A percentile compares a stretch with the other conserved stretches of the same genome.
phyloP scores from a whole-genome alignment of 2,797 vertebrate species.

The Meriones psammophilus region DNA sequence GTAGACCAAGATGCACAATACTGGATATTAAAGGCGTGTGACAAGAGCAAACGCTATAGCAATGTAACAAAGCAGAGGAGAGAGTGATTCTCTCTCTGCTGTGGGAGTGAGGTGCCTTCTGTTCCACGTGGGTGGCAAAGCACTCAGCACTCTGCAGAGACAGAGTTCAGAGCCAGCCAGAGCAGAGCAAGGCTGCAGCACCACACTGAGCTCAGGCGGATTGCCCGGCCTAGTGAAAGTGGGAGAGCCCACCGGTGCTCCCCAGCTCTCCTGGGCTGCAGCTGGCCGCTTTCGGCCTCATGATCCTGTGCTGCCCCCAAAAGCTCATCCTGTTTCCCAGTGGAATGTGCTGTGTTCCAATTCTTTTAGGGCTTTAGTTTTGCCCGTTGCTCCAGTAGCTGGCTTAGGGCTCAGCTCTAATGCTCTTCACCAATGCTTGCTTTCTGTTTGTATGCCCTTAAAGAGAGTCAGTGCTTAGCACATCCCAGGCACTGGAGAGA shows the following conservation, averaged over 20 bases:
- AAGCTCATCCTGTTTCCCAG: background rate
- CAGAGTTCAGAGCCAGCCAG: background rate
- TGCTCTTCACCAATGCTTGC: background rate
- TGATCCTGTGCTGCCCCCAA: background rate
- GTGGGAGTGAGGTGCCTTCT: constrained; percentile 15
- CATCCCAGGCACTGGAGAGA: background rate
- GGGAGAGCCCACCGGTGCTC: background rate
- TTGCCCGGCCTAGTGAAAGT: background rate
- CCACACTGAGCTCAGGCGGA: background rate
- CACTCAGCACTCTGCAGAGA: background rate
- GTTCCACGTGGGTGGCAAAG: background rate
- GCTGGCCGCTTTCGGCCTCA: background rate
- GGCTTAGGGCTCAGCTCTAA: background rate
- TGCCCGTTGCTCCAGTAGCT: background rate
- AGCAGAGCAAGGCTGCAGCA: background rate
- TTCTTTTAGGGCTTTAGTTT: background rate
- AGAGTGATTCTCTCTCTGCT: constrained; percentile 56
- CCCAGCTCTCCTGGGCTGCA: background rate
- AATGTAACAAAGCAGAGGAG: constrained; percentile 33
- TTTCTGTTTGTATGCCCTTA: background rate
- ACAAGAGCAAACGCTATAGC: constrained; percentile 60
- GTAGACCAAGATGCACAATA: background rate
- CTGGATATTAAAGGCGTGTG: constrained; percentile 40
- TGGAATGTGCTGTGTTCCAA: background rate
- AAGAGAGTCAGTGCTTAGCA: background rate